phyloP scores from a whole-genome alignment of 1,140 invertebrate species.

The Drosophila pruinosa region DNA sequence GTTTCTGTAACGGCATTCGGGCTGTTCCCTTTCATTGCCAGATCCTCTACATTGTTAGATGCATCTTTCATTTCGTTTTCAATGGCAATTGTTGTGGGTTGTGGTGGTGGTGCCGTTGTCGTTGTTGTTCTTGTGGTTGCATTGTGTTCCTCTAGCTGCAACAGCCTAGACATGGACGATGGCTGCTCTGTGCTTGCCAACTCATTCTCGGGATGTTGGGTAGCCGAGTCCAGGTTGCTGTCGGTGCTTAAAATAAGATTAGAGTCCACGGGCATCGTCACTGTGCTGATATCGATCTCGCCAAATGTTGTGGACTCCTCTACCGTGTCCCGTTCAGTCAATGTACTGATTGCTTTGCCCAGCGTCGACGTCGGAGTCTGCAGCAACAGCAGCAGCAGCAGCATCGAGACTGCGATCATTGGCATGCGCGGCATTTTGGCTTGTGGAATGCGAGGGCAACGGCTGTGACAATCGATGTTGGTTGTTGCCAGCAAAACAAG shows the following conservation, averaged over 20 bases:
- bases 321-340: too few relatives aligned
- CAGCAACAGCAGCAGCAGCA: not conserved
- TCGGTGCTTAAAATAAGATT: slow-evolving; percentile 51
- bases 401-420: slow-evolving; percentile 25
- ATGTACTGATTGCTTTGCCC: not conserved
- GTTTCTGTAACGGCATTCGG: not conserved
- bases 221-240: slow-evolving; percentile 27
- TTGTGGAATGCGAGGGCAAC: slow-evolving; percentile 45
- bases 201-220: slow-evolving; percentile 1
- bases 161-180: slow-evolving; percentile 49
- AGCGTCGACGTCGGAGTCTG: not conserved
- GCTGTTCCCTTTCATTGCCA: not conserved
- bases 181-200: slow-evolving; percentile 45
- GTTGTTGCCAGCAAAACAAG: slow-evolving; percentile 13
- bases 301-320: slow-evolving; percentile 24
- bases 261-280: slow-evolving; percentile 43
- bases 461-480: slow-evolving; percentile 34
- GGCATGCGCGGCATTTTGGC: slow-evolving; percentile 47
- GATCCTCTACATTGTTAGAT: not conserved
- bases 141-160: slow-evolving; percentile 14
- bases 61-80: not conserved
- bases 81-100: not conserved
- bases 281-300: not conserved
- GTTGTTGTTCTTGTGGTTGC: not conserved
- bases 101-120: not conserved